These are phyloP conservation scores for Mellivora capensis DNA, from an alignment of 2,113 vertebrate genomes.

Conservation along the genomic window DNA sequence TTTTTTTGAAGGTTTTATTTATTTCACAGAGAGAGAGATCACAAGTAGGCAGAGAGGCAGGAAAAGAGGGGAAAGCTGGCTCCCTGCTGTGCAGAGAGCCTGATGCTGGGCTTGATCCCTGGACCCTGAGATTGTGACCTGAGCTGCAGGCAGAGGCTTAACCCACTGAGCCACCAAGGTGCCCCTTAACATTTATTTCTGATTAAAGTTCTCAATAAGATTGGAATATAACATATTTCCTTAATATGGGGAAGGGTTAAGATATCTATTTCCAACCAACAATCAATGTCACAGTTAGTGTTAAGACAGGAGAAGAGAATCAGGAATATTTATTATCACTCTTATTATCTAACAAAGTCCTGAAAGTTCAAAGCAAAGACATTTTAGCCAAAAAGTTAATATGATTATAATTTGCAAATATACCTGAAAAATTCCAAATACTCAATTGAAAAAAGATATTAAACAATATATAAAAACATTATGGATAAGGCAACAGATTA, in stretches of 20 bases:
- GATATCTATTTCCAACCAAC: neutral
- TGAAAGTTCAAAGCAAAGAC: neutral
- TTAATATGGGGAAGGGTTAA: neutral
- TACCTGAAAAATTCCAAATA: neutral
- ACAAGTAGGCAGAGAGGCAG: too few relatives aligned
- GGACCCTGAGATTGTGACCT: too few relatives aligned
- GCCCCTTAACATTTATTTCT: slow-evolving; percentile 6
- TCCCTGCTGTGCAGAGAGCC: too few relatives aligned
- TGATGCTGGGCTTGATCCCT: too few relatives aligned
- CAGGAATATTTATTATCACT: neutral
- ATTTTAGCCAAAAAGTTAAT: neutral
- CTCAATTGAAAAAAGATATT: neutral
- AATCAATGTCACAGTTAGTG: neutral
- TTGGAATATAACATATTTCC: neutral
- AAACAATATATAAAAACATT: slow-evolving; percentile 19
- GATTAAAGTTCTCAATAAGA: neutral
- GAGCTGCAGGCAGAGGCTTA: too few relatives aligned
- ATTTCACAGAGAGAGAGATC: too few relatives aligned
- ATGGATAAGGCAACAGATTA: neutral
- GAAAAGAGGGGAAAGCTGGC: too few relatives aligned
- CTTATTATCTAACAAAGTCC: neutral
- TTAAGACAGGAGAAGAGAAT: neutral
- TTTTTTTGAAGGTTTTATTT: too few relatives aligned
- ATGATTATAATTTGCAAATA: neutral
- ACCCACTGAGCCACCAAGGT: too few relatives aligned